A percentile compares a stretch with the other conserved stretches of the same genome.
Conservation (phyloP, 2,888 invertebrate species). For the Graphium colonna region DNA sequence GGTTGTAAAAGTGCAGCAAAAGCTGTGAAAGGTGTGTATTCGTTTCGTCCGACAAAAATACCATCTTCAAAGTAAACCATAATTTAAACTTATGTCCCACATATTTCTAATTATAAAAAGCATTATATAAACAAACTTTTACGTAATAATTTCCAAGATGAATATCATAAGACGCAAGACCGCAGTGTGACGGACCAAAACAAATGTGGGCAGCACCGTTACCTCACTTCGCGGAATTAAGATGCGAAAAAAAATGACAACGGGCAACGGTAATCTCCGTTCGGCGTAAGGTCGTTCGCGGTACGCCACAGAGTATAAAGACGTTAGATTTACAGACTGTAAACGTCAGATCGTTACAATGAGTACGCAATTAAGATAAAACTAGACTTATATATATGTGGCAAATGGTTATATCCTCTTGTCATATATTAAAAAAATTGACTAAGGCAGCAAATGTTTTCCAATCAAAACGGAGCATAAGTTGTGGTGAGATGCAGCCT, state of each 20-base stretch:
- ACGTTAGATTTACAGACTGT: background rate
- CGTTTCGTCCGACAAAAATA: too few species aligned
- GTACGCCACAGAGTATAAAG: conserved; percentile 44
- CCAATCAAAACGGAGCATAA: conserved; percentile 4
- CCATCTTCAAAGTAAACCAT: too few species aligned
- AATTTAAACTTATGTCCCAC: too few species aligned
- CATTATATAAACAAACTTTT: background rate
- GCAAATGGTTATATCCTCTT: too few species aligned
- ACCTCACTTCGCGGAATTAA: conserved; percentile 72
- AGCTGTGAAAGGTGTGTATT: too few species aligned
- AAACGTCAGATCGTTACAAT: conserved; percentile 29
- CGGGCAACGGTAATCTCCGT: conserved; percentile 72
- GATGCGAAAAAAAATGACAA: conserved; percentile 44
- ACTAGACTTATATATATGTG: too few species aligned
- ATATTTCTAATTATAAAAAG: too few species aligned
- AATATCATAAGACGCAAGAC: conserved; percentile 17
- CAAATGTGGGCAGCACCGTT: conserved; percentile 75
- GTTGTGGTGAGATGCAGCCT: conserved; percentile 12
- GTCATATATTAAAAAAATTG: too few species aligned
- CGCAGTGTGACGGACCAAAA: conserved; percentile 57
- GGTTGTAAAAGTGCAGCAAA: too few species aligned
- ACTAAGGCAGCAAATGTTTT: too few species aligned
- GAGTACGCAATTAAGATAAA: conserved; percentile 51
- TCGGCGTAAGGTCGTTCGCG: conserved; percentile 44
- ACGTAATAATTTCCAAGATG: background rate